Conservation (phyloP, 2,888 invertebrate species). For the Amaurobius ferox region DNA sequence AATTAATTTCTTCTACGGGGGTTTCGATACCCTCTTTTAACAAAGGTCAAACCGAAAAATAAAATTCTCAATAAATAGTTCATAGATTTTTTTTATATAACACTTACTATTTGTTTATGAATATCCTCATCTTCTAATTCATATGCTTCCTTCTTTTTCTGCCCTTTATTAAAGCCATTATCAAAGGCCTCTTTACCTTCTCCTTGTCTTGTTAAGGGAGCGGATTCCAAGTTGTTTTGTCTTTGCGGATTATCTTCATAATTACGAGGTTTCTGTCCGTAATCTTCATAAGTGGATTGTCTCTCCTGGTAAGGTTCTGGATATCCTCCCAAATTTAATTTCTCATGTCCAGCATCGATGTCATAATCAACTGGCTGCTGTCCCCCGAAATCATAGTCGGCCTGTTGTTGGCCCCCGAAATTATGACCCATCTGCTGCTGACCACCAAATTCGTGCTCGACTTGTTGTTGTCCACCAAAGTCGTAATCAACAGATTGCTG, state of each 20-base stretch:
- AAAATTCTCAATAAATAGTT: too few species aligned
- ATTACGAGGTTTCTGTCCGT: too few species aligned
- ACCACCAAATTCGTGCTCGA: slow-evolving; percentile 9
- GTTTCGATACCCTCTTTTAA: too few species aligned
- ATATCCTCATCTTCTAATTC: slow-evolving; percentile 11
- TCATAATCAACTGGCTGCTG: slow-evolving; percentile 20
- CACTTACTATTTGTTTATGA: background rate
- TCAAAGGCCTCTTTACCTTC: background rate
- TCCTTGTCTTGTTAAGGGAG: background rate
- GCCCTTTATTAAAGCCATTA: background rate
- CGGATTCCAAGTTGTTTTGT: background rate
- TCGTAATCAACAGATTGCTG: slow-evolving; percentile 18
- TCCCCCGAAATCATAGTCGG: background rate
- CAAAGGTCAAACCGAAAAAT: too few species aligned
- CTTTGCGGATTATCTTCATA: background rate
- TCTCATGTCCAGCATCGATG: background rate
- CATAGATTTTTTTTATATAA: too few species aligned
- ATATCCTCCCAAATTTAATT: background rate
- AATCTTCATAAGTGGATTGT: background rate
- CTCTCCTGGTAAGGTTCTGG: background rate
- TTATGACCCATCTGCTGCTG: slow-evolving; percentile 1
- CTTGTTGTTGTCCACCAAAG: slow-evolving; percentile 17
- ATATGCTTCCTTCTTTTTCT: background rate
- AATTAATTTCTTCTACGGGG: too few species aligned
- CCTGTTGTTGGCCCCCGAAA: background rate